These are phyloP conservation scores for Euwallacea similis DNA, from an alignment of 1,140 invertebrate genomes.

Conservation along the genomic window DNA sequence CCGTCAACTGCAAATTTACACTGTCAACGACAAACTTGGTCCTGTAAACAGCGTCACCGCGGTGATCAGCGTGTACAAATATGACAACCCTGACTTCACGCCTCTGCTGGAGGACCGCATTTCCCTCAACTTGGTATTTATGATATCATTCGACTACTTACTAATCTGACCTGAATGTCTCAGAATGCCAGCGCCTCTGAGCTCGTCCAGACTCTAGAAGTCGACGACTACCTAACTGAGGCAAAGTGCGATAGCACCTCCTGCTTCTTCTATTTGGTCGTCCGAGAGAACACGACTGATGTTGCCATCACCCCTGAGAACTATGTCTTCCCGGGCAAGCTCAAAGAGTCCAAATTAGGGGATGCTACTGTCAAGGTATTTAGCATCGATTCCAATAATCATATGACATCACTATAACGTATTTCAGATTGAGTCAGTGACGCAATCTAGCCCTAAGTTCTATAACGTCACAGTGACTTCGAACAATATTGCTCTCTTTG, in stretches of 20 bases:
- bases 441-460: no score
- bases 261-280: conserved; percentile 40
- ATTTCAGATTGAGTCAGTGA: no score
- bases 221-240: conserved; percentile 30
- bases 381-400: no score
- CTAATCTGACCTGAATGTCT: no score
- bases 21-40: conserved; percentile 45
- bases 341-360: conserved; percentile 32
- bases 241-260: conserved; percentile 33
- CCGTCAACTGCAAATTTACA: conserved; percentile 43
- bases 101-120: conserved; percentile 22
- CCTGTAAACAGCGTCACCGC: conserved; percentile 29
- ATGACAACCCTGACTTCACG: conserved; percentile 24
- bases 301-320: conserved; percentile 38
- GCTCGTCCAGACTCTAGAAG: conserved; percentile 31
- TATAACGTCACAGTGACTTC: conserved; percentile 29
- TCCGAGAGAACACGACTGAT: conserved; percentile 21
- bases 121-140: no score
- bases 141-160: no score
- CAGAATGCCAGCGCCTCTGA: conserved; percentile 32
- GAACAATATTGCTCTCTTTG: conserved; percentile 40
- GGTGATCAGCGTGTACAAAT: conserved; percentile 40
- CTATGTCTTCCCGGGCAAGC: conserved; percentile 35
- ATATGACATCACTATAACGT: no score
- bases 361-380: neutral